Base-by-base conservation (phyloP, 64 coral and sea anemone genomes). In the Dendrophyllia cribrosa region DNA sequence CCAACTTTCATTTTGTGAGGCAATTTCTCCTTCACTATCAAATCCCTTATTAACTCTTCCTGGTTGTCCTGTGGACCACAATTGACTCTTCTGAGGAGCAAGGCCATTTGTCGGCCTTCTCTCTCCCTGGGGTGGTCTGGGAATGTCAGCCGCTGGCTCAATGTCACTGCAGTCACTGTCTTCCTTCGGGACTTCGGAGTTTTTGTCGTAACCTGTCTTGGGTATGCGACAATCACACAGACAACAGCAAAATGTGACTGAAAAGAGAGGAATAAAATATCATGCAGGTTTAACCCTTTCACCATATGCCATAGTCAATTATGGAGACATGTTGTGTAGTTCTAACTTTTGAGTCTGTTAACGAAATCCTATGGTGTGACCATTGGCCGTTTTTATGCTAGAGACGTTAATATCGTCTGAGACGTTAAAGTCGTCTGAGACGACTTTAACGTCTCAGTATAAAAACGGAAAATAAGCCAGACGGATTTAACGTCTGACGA, bases 201-300 rank as follows among this genome's bases (percentile, higher is more conserved):
- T 34, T 50, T 68, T 84, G 9, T 84, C 80, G 62, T 84, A 84
- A 23, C 43, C 62, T 51, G 80, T 84, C 62, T 84, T 84, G 19
- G 80, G 80, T 24, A 84, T 45, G 45, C 80, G 80, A 84, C 80
- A 84, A 61, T 84, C 80, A 10, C 80, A 84, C 2, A 84, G 80
- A 50, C 80, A 84, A 61, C 80, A 84, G 64, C 80, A 84, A 68
- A 84, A 84, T 12, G 15, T 46, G 10, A 84, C 80, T 84, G 53
- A 34, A 49, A 84, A 84, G 51, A 5, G 3, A 76, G n/a, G 7
- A 5, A 6, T 43, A 64, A 46, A 48, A 23, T 4, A 6, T n/a
- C 11, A 19, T 13, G 7, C 7, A 6, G 34, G 34, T 34, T 34
- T 34, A 34, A 34, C 34, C 34, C 0, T 34, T 34, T 34, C 34